phyloP scores from a whole-genome alignment of 2,113 vertebrate genomes.

The Melanostigma gelatinosum region DNA sequence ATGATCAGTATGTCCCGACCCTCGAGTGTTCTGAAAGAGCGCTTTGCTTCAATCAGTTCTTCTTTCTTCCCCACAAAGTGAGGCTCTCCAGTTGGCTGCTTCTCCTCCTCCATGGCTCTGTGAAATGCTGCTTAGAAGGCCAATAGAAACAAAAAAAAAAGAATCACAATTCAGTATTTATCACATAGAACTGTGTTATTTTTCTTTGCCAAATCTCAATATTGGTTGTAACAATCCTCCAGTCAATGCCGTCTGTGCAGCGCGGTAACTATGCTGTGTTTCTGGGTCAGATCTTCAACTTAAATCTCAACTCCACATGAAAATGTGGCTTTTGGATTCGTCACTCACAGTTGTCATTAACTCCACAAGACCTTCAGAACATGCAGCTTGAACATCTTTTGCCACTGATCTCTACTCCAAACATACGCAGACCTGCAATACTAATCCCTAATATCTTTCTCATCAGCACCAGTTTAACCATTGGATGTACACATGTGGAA shows the following conservation, averaged over 20 bases:
- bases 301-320: not conserved
- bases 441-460: conserved; percentile 23
- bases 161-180: not conserved
- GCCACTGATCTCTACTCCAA: conserved; percentile 14
- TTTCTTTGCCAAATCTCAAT: not conserved
- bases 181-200: not conserved
- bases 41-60: conserved; percentile 84
- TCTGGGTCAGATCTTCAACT: conserved; percentile 10
- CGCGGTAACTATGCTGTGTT: not conserved
- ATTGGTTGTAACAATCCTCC: not conserved
- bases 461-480: not conserved
- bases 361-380: conserved; percentile 37
- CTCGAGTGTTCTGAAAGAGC: conserved; percentile 81
- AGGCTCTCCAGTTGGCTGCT: conserved; percentile 64
- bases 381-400: conserved; percentile 15
- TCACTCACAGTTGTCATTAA: conserved; percentile 56
- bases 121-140: not conserved
- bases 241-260: not conserved
- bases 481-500: not conserved
- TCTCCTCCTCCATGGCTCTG: conserved; percentile 54
- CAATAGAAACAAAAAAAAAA: not conserved
- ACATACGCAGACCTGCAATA: conserved; percentile 13
- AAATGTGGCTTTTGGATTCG: conserved; percentile 38
- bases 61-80: conserved; percentile 86
- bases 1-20: conserved; percentile 90